Evolutionary conservation across 2,113 vertebrate species (phyloP), one percentile per base, ranked within the genome.

Genomic region (Camelus dromedarius): DNA sequence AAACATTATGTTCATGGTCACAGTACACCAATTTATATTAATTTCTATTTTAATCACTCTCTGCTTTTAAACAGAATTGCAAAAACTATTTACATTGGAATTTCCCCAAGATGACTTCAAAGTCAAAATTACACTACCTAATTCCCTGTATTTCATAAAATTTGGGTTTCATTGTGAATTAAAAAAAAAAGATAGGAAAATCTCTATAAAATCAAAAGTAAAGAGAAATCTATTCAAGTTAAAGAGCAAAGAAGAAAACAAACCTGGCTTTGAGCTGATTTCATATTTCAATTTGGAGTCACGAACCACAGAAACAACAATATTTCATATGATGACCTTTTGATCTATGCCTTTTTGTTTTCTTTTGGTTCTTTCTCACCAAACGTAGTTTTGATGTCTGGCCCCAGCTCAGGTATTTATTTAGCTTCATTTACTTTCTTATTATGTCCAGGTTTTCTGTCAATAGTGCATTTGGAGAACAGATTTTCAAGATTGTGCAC

Each of bases 391-490:
- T 84, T 96, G 72, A 89, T 95, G 54, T 95, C 92, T 96, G 76
- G 93, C 50, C 56, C 91, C 91, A 75, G 69, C 79, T 89, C 5
- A 67, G 80, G 96, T 94, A 97, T 98, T 98, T 98, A 98, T 99
- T 99, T 98, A 96, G 98, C 98, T 97, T 98, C 97, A 98, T 98
- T 98, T 98, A 96, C 96, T 97, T 98, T 98, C 98, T 98, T 98
- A 97, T 98, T 98, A 97, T 91, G 90, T 58, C 75, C 83, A 52
- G 13, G 0, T 96, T 84, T 97, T 98, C 96, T 93, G 90, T 98
- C 98, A 98, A 98, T 98, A 98, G 75, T 91, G 75, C 50, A 96
- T 96, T 98, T 98, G 83, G 73, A 98, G 28, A 97, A 32, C 72
- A 90, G 87, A 97, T 97, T 97, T 98, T 97, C 93, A 96, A 42